Conservation (phyloP, 2,113 vertebrate genomes). For the Atrichornis clamosus region DNA sequence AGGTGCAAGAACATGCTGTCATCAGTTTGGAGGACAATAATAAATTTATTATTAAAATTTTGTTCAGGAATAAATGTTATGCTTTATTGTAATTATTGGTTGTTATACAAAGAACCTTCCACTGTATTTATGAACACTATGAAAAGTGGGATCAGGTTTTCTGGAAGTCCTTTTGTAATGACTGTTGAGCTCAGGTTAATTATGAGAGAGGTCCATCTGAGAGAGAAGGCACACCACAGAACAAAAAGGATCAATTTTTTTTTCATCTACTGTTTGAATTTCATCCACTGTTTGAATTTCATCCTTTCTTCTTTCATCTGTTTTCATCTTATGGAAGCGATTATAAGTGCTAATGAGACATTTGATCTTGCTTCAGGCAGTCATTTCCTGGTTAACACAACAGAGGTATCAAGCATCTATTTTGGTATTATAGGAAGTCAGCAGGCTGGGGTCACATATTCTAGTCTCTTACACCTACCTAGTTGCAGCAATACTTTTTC, state of each 20-base stretch:
- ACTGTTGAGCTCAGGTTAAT: conserved; percentile 10
- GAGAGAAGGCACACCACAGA: background rate
- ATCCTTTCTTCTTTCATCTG: conserved; percentile 42
- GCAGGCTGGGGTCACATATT: background rate
- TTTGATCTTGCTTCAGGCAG: conserved; percentile 48
- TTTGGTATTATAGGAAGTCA: background rate
- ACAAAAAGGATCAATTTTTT: background rate
- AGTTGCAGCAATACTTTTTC: background rate
- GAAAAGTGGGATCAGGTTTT: background rate
- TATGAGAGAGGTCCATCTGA: background rate
- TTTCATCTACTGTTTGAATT: conserved; percentile 6
- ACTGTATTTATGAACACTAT: background rate
- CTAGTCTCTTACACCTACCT: background rate
- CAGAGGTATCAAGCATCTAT: background rate
- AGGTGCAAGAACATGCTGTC: background rate
- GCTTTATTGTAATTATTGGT: background rate
- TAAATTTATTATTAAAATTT: background rate
- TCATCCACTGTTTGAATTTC: conserved; percentile 15
- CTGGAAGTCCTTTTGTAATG: background rate
- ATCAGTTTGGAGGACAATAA: background rate
- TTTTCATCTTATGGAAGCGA: conserved; percentile 54
- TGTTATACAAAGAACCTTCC: background rate
- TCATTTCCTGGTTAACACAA: conserved; percentile 46
- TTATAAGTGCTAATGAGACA: conserved; percentile 65
- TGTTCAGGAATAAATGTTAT: background rate